These are phyloP conservation scores for Leptopilina myrica DNA, from an alignment of 2,888 invertebrate genomes.

Conservation along the genomic window DNA sequence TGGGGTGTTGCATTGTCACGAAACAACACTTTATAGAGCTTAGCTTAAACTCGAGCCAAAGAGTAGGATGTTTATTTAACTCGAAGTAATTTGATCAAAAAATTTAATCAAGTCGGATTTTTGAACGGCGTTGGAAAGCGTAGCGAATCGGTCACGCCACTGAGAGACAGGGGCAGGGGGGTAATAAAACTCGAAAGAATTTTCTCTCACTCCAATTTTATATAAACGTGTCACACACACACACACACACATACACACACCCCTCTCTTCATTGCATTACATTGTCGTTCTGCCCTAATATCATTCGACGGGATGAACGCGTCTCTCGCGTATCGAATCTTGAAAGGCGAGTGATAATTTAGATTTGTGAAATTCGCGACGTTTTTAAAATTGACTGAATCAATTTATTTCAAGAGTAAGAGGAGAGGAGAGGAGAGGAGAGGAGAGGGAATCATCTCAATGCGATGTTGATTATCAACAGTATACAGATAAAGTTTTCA, in stretches of 20 bases:
- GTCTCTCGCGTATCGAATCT: constrained; percentile 55
- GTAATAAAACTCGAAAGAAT: constrained; percentile 72
- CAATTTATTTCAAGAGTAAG: constrained; percentile 2
- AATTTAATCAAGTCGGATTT: constrained; percentile 76
- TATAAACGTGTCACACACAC: constrained; percentile 19
- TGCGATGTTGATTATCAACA: too few species aligned
- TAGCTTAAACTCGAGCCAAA: constrained; percentile 48
- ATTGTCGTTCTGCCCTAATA: constrained; percentile 26
- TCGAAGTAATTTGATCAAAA: constrained; percentile 76
- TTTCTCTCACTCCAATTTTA: constrained; percentile 51
- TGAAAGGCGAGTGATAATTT: constrained; percentile 52
- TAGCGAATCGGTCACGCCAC: constrained; percentile 70
- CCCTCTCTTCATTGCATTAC: constrained; percentile 22
- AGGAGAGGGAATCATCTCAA: too few species aligned
- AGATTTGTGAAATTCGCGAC: constrained; percentile 32
- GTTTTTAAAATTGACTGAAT: constrained; percentile 36
- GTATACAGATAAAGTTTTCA: too few species aligned
- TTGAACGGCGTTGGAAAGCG: constrained; percentile 70
- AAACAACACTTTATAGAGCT: constrained; percentile 15
- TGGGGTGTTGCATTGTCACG: too few species aligned
- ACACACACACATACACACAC: constrained; percentile 9
- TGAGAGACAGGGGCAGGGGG: constrained; percentile 34
- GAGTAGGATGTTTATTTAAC: constrained; percentile 74
- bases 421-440: too few species aligned
- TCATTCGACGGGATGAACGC: constrained; percentile 26